Conservation (phyloP, 2,797 vertebrate genomes). For the Gila robusta region DNA sequence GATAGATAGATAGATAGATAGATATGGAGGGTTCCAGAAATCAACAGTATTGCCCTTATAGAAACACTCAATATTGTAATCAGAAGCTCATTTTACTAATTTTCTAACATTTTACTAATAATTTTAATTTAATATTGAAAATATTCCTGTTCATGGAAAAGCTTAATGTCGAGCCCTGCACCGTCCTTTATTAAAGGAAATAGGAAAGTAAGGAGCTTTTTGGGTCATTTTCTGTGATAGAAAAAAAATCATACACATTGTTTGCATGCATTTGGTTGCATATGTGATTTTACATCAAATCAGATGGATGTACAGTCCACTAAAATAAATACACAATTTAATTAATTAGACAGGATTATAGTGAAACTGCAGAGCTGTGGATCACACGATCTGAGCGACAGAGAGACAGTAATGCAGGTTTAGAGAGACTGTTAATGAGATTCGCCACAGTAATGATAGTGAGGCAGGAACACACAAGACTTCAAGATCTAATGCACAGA, state of each 20-base stretch:
- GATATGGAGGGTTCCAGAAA: too few relatives aligned
- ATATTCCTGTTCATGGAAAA: background rate
- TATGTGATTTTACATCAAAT: slow-evolving; percentile 21
- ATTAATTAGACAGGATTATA: background rate
- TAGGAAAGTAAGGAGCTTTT: background rate
- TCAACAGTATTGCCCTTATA: too few relatives aligned
- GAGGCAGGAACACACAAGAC: too few relatives aligned
- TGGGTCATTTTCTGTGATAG: background rate
- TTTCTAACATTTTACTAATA: background rate
- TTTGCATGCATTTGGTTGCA: background rate
- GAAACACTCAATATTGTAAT: too few relatives aligned
- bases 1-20: too few relatives aligned
- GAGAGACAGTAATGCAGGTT: slow-evolving; percentile 4
- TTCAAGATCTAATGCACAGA: slow-evolving; percentile 1
- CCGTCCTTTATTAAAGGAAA: background rate
- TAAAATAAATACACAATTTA: background rate
- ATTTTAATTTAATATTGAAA: too few relatives aligned
- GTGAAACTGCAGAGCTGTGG: slow-evolving; percentile 34
- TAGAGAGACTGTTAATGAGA: background rate
- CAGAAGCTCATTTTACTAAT: too few relatives aligned
- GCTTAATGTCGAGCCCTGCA: background rate
- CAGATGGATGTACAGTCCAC: background rate
- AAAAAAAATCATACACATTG: background rate
- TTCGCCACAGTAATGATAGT: background rate
- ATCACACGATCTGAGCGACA: slow-evolving; percentile 43